Percentiles rank a stretch among this genome's conserved stretches.
Conservation (phyloP, 2,797 vertebrate species). For the Chelmon rostratus region DNA sequence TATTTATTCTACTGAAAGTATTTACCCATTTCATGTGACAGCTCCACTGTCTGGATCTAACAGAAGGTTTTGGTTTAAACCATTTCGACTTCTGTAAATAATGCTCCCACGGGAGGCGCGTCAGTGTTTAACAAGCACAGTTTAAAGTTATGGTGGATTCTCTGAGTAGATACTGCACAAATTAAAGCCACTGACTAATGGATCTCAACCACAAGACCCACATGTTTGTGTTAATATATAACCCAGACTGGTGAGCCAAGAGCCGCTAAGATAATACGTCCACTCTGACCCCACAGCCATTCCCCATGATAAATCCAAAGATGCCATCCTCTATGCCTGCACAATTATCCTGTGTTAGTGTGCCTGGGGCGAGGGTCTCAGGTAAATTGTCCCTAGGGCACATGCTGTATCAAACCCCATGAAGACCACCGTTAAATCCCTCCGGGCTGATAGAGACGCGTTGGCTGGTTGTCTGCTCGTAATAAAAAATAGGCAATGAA, state of each 20-base stretch:
- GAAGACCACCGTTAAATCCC: slow-evolving; percentile 30
- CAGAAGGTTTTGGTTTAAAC: background rate
- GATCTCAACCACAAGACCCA: background rate
- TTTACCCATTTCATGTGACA: background rate
- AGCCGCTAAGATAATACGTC: slow-evolving; percentile 11
- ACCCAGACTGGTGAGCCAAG: background rate
- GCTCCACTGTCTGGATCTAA: background rate
- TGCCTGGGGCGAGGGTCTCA: slow-evolving; percentile 27
- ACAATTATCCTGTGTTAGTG: slow-evolving; percentile 38
- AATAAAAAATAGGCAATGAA: slow-evolving; percentile 57
- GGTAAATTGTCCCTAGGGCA: slow-evolving; percentile 46
- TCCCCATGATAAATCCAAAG: slow-evolving; percentile 23
- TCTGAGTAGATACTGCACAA: background rate
- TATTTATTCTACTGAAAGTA: background rate
- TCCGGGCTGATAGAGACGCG: slow-evolving; percentile 16
- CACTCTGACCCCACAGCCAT: slow-evolving; percentile 24
- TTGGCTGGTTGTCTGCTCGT: slow-evolving; percentile 35
- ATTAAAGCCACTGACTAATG: slow-evolving; percentile 5
- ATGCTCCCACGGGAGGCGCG: background rate
- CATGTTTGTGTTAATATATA: slow-evolving; percentile 10
- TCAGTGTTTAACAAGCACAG: background rate
- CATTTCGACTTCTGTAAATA: background rate
- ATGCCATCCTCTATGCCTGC: background rate
- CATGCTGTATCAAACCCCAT: slow-evolving; percentile 13
- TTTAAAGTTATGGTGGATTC: background rate